A percentile compares a stretch with the other conserved stretches of the same genome.
Conservation (phyloP, 2,797 vertebrate species). For the Pseudochaenichthys georgianus region DNA sequence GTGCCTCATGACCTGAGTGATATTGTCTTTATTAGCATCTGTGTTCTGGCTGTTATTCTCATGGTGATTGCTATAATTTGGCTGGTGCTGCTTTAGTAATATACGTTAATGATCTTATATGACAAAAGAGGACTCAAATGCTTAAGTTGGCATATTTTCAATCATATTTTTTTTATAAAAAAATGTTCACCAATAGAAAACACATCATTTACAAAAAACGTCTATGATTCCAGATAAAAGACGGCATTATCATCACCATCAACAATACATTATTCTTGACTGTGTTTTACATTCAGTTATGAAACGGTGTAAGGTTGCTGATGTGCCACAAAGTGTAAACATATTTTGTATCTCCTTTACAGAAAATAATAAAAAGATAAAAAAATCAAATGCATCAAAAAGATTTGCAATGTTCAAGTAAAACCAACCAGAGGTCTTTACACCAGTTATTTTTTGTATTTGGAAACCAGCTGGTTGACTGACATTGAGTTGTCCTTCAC, state of each 20-base stretch:
- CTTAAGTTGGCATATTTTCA: constrained; percentile 16
- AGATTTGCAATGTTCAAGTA: background rate
- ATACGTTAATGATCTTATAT: background rate
- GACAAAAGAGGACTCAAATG: constrained; percentile 9
- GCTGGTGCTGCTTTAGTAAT: constrained; percentile 90
- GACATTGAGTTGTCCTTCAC: constrained; percentile 86
- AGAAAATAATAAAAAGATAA: constrained; percentile 28
- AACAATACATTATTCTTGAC: constrained; percentile 29
- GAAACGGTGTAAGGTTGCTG: constrained; percentile 27
- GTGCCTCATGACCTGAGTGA: constrained; percentile 93
- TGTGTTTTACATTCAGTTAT: constrained; percentile 10
- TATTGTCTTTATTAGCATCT: constrained; percentile 96
- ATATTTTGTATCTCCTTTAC: constrained; percentile 34
- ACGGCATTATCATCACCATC: constrained; percentile 1
- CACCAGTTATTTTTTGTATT: constrained; percentile 89
- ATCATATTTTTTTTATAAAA: constrained; percentile 38
- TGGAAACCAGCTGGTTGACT: constrained; percentile 87
- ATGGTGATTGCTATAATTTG: constrained; percentile 96
- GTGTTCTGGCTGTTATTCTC: constrained; percentile 95
- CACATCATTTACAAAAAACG: background rate
- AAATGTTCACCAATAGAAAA: constrained; percentile 45
- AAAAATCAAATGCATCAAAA: constrained; percentile 15
- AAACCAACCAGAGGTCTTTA: constrained; percentile 5
- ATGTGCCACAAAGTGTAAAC: constrained; percentile 61
- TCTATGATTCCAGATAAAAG: constrained; percentile 14